Percentiles rank a stretch among this genome's conserved stretches.
These are phyloP conservation scores for Pollenia angustigena DNA, from an alignment of 2,888 invertebrate genomes.

Conservation along the genomic window DNA sequence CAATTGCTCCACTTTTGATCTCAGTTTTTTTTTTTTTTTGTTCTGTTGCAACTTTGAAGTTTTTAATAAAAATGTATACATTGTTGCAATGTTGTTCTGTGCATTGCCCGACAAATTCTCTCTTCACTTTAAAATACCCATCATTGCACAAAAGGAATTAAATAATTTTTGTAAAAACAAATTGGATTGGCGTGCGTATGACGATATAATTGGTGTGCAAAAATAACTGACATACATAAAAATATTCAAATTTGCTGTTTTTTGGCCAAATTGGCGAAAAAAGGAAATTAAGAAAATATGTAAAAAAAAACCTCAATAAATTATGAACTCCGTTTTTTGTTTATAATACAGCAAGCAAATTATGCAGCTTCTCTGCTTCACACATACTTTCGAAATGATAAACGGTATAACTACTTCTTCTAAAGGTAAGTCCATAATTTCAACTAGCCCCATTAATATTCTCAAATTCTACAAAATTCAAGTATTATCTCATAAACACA, in stretches of 20 bases:
- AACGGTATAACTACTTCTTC: too few relatives aligned
- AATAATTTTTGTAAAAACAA: constrained; percentile 57
- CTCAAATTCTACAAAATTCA: too few relatives aligned
- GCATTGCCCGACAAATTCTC: not conserved
- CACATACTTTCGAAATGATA: too few relatives aligned
- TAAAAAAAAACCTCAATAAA: not conserved
- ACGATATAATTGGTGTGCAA: constrained; percentile 8
- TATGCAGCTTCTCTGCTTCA: too few relatives aligned
- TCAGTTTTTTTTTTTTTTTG: constrained; percentile 4
- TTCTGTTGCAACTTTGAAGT: not conserved
- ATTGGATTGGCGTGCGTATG: constrained; percentile 63
- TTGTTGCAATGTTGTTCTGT: constrained; percentile 25
- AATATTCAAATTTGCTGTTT: not conserved
- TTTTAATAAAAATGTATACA: constrained; percentile 3
- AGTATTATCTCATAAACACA: too few relatives aligned
- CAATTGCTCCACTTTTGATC: not conserved
- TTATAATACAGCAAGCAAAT: too few relatives aligned
- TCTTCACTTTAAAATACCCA: constrained; percentile 55
- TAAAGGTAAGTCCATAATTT: too few relatives aligned
- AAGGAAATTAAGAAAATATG: not conserved
- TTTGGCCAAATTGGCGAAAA: not conserved
- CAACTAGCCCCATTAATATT: too few relatives aligned
- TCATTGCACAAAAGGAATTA: constrained; percentile 66
- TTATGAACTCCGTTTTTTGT: too few relatives aligned
- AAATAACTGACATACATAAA: constrained; percentile 3